Evolutionary conservation across 1,140 invertebrate species (phyloP).

Genomic region (Papilio machaon): DNA sequence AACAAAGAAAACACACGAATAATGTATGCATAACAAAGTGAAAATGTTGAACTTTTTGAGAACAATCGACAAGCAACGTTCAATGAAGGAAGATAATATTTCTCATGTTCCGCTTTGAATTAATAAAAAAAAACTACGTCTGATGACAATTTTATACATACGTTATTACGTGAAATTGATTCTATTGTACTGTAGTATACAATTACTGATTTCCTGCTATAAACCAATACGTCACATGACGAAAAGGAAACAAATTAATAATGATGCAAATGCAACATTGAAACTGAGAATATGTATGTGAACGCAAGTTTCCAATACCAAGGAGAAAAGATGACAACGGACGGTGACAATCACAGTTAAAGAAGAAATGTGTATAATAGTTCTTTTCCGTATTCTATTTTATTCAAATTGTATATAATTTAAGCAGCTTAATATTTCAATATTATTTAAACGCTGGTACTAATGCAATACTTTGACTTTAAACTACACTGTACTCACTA

Average conservation of each 20-base stretch:
- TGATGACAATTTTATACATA: neutral
- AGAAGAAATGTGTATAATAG: neutral
- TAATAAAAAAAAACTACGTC: neutral
- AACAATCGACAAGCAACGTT: neutral
- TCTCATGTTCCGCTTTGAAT: neutral
- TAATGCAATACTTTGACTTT: no score
- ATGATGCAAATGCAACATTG: neutral
- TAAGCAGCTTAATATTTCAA: no score
- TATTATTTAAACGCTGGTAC: no score
- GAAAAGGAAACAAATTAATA: neutral
- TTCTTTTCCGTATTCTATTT: no score
- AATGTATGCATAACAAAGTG: neutral
- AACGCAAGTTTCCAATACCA: neutral
- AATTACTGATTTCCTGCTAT: slow-evolving; percentile 1
- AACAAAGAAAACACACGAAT: neutral
- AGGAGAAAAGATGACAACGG: neutral
- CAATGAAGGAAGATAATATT: neutral
- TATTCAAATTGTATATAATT: no score
- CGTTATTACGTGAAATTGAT: neutral
- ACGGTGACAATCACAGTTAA: neutral
- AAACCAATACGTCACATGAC: neutral
- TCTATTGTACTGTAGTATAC: no score
- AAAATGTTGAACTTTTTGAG: neutral
- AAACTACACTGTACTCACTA: no score
- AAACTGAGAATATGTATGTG: neutral